Percentiles rank a stretch among this genome's conserved stretches.
Conservation (phyloP, 1,140 invertebrate genomes). For the Dermatophagoides farinae region DNA sequence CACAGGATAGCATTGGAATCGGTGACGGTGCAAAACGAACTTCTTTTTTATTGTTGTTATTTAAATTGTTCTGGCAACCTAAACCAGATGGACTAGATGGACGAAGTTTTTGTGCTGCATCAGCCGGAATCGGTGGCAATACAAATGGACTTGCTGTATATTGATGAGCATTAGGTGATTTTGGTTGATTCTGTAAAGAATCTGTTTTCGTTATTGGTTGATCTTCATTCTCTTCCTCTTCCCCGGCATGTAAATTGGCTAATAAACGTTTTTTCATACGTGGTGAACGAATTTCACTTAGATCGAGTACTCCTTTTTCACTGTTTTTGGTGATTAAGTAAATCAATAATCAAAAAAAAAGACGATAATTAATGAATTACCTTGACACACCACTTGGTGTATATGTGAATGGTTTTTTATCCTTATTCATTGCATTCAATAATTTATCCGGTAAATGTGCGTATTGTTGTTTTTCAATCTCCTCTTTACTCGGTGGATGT, state of each 20-base stretch:
- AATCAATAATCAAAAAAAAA: neutral
- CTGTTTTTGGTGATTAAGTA: neutral
- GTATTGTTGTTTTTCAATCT: slow-evolving; percentile 15
- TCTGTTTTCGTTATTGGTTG: neutral
- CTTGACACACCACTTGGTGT: slow-evolving; percentile 48
- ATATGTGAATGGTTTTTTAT: slow-evolving; percentile 82
- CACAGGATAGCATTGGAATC: neutral
- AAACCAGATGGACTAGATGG: neutral
- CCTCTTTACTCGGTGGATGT: neutral
- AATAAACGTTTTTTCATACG: slow-evolving; percentile 49
- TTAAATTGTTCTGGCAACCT: neutral
- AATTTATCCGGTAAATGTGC: slow-evolving; percentile 53
- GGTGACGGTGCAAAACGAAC: slow-evolving; percentile 8
- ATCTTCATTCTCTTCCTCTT: neutral
- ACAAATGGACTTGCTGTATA: neutral
- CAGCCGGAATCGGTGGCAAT: neutral
- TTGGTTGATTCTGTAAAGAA: neutral
- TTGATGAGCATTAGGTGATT: slow-evolving; percentile 1
- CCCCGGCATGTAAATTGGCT: slow-evolving; percentile 13
- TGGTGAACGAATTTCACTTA: slow-evolving; percentile 68
- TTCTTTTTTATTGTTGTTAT: neutral
- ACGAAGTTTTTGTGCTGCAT: neutral
- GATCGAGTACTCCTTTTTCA: slow-evolving; percentile 36
- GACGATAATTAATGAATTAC: neutral
- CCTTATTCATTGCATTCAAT: slow-evolving; percentile 81